Conservation (phyloP, 1,140 invertebrate genomes). For the Bombus breviceps region DNA sequence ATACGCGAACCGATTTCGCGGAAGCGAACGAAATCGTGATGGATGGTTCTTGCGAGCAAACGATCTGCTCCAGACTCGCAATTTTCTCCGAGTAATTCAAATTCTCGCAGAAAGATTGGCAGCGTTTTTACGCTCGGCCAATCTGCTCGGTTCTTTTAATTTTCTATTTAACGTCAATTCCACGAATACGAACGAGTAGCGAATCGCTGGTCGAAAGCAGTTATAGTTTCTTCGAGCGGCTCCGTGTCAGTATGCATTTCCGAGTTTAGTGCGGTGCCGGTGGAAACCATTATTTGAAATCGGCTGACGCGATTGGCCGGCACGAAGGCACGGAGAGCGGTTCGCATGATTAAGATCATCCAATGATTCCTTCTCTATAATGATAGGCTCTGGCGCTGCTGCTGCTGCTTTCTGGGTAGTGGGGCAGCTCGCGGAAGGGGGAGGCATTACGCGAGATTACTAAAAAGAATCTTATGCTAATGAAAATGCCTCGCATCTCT, state of each 20-base stretch:
- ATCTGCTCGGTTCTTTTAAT: neutral
- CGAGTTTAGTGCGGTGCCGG: conserved; percentile 61
- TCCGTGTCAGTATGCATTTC: conserved; percentile 48
- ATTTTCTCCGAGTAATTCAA: neutral
- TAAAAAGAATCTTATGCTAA: conserved; percentile 78
- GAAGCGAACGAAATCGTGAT: neutral
- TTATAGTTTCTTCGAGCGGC: conserved; percentile 28
- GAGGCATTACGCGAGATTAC: conserved; percentile 64
- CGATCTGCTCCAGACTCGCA: neutral
- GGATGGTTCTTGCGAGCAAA: neutral
- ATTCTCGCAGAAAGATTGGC: neutral
- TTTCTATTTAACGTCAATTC: conserved; percentile 14
- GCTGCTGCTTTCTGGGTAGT: conserved; percentile 67
- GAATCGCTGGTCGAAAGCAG: no score
- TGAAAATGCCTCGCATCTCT: conserved; percentile 73
- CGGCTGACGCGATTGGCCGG: conserved; percentile 78
- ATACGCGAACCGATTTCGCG: neutral
- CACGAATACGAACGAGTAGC: conserved; percentile 33
- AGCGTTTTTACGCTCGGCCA: neutral
- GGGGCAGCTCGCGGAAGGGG: conserved; percentile 51
- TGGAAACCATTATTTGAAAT: conserved; percentile 81
- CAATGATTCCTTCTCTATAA: conserved; percentile 84
- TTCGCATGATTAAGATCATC: conserved; percentile 83
- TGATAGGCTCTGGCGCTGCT: conserved; percentile 79
- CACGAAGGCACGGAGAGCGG: conserved; percentile 78